Base-by-base conservation (phyloP, 2,888 invertebrate genomes). In the Pogonocherus hispidulus region DNA sequence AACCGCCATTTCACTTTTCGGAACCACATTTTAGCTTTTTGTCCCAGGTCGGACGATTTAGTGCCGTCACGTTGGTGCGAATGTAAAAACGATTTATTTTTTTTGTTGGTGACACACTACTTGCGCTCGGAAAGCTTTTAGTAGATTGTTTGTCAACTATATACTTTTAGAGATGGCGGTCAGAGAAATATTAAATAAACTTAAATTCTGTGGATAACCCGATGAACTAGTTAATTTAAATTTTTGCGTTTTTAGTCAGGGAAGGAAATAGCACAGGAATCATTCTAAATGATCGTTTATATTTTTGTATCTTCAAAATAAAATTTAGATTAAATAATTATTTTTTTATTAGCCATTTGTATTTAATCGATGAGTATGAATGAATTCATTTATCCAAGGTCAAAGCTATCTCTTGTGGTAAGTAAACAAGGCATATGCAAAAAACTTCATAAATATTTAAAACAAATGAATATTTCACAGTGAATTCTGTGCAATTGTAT, bases 11-110 rank as follows among this genome's bases (percentile, higher is more conserved):
- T 66, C 60, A 66, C 44, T 66, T 51, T 57, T 41, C 52, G 32
- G 22, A 54, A 66, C 23, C 59, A 22, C 46, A 19, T 44, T 60
- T 59, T 66, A 66, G 60, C 60, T 66, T 66, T 66, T 54, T 52
- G 41, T 11, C 47, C n/a, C 65, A 41, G 9, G 19, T 32, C 55
- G 54, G 41, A 27, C 41, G 23, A 52, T 63, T 63, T 63, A 63
- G 52, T 63, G 37, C 20, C 37, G 14, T 27, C 44, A n/a, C 27
- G 23, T 32, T 23, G 44, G 54, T 27, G 27, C 54, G 23, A 16
- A 54, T 63, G 27, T 46, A 23, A 63, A 23, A 52, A 20, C 41
- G 41, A 19, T 6, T 46, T 44, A 35, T 46, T 44, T 46, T 44
- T 32, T 49, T 49, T 23, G 44, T n/a, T 14, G 16, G 37, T 22